phyloP scores from a whole-genome alignment of 2,113 vertebrate genomes.

The Chloropsis hardwickii region DNA sequence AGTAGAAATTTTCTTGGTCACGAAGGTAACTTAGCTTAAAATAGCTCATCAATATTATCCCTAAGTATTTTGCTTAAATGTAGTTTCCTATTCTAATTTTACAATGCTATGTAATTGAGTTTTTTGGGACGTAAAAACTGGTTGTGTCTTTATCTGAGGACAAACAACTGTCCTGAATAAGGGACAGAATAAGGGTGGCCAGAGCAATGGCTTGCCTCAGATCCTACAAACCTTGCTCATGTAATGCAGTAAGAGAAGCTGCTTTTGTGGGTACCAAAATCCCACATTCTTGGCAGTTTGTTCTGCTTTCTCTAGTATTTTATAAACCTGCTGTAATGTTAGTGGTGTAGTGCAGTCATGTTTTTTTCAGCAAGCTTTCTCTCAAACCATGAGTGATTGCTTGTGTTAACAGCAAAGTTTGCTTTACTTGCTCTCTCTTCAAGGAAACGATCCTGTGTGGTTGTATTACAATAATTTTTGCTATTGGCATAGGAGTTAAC shows the following conservation, averaged over 20 bases:
- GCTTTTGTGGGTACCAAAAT: neutral
- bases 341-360: neutral
- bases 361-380: neutral
- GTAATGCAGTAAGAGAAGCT: neutral
- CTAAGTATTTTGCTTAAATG: neutral
- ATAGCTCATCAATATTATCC: neutral
- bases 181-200: neutral
- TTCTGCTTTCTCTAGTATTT: neutral
- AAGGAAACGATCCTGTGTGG: neutral
- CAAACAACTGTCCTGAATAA: neutral
- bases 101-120: neutral
- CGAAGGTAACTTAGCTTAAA: neutral
- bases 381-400: neutral
- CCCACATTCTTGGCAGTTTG: neutral
- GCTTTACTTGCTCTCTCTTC: neutral
- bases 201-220: neutral
- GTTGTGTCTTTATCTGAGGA: neutral
- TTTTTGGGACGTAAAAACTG: neutral
- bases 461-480: conserved; percentile 33
- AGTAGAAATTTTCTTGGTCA: neutral
- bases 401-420: neutral
- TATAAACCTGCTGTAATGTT: neutral
- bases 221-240: neutral
- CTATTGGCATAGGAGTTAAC: neutral
- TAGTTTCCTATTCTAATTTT: neutral